Conservation (phyloP, 1,140 invertebrate genomes). For the Drosophila melanica region DNA sequence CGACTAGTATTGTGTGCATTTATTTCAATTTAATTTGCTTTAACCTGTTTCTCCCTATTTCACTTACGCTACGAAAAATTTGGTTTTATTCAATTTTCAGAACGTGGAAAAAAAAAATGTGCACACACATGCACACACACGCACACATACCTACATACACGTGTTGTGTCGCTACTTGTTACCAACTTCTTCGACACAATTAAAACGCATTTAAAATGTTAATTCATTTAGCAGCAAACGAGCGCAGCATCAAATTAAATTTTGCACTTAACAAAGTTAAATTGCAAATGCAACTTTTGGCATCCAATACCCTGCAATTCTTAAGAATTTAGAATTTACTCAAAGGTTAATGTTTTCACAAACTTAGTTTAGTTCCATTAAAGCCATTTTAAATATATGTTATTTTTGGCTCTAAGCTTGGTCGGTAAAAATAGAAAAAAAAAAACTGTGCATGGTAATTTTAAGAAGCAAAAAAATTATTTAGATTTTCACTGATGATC, state of each 20-base stretch:
- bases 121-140: conserved; percentile 1
- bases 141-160: too few relatives aligned
- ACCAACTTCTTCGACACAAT: conserved; percentile 34
- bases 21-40: conserved; percentile 31
- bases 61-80: not conserved
- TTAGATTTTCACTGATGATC: too few relatives aligned
- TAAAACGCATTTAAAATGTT: conserved; percentile 51
- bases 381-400: too few relatives aligned
- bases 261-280: conserved; percentile 44
- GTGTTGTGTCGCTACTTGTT: conserved; percentile 23
- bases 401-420: too few relatives aligned
- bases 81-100: conserved; percentile 22
- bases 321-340: not conserved
- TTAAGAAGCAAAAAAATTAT: too few relatives aligned
- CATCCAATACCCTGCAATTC: conserved; percentile 14
- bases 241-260: conserved; percentile 40
- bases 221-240: conserved; percentile 35
- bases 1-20: conserved; percentile 18
- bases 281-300: conserved; percentile 39
- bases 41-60: conserved; percentile 11
- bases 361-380: too few relatives aligned
- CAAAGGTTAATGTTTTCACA: too few relatives aligned
- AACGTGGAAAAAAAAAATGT: not conserved
- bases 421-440: too few relatives aligned
- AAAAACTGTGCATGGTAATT: too few relatives aligned